These are phyloP conservation scores for Falcunculus frontatus DNA, from an alignment of 2,113 vertebrate genomes.

Conservation along the genomic window DNA sequence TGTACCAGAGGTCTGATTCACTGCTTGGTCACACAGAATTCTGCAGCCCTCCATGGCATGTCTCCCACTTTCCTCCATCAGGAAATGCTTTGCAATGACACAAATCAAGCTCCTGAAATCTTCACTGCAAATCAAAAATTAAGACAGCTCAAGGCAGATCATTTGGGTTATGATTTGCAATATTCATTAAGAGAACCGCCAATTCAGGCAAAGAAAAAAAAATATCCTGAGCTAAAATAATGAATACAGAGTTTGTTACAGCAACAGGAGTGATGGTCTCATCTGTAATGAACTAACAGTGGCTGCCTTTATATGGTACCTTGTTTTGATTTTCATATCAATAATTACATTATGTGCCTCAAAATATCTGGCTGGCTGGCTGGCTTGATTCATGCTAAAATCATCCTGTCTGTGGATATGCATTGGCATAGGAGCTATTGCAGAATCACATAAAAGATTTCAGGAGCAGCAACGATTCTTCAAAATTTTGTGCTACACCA, in stretches of 20 bases:
- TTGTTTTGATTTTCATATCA: slow-evolving; percentile 58
- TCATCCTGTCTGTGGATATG: not conserved
- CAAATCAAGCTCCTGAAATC: not conserved
- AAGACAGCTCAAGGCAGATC: slow-evolving; percentile 6
- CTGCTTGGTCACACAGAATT: not conserved
- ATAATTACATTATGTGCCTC: slow-evolving; percentile 41
- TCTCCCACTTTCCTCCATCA: not conserved
- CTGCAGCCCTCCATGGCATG: not conserved
- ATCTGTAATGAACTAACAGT: slow-evolving; percentile 28
- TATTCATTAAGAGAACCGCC: slow-evolving; percentile 34
- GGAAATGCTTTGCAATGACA: not conserved
- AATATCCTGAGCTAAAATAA: not conserved
- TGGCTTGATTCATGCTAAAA: not conserved
- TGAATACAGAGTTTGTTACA: slow-evolving; percentile 53
- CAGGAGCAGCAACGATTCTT: not conserved
- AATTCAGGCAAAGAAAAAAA: slow-evolving; percentile 25
- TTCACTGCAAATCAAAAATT: slow-evolving; percentile 22
- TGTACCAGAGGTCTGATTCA: not conserved
- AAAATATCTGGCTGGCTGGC: slow-evolving; percentile 4
- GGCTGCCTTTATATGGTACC: slow-evolving; percentile 25
- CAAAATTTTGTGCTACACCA: not conserved
- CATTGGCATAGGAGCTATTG: not conserved
- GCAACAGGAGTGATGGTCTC: slow-evolving; percentile 25
- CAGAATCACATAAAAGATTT: not conserved
- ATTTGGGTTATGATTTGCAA: slow-evolving; percentile 19